Percentiles rank a stretch among this genome's conserved stretches.
These are phyloP conservation scores for Cloeon dipterum DNA, from an alignment of 2,888 invertebrate genomes.

Conservation along the genomic window DNA sequence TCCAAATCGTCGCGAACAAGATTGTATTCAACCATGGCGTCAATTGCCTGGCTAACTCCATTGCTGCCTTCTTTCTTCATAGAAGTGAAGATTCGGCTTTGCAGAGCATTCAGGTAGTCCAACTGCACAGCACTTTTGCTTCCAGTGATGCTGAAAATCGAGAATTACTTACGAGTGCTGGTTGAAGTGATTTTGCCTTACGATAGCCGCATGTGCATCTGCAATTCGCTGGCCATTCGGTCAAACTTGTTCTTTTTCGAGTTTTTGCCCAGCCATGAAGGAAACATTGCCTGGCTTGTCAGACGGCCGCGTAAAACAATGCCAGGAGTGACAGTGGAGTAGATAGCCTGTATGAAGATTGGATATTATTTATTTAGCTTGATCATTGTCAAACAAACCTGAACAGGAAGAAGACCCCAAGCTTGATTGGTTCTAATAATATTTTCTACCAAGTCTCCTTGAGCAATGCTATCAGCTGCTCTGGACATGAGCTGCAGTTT, in stretches of 20 bases:
- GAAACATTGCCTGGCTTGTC: conserved; percentile 65
- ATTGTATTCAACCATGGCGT: conserved; percentile 60
- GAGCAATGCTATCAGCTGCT: conserved; percentile 65
- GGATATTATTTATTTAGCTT: background rate
- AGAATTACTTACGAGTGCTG: too few species aligned
- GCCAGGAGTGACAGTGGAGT: conserved; percentile 78
- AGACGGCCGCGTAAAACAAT: conserved; percentile 60
- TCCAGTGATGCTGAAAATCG: conserved; percentile 19
- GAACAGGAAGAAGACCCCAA: conserved; percentile 70
- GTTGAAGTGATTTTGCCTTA: conserved; percentile 16
- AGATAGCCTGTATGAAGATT: conserved; percentile 45
- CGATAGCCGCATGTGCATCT: conserved; percentile 65
- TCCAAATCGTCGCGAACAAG: conserved; percentile 82
- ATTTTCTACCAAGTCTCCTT: conserved; percentile 66
- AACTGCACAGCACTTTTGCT: conserved; percentile 61
- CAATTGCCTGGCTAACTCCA: conserved; percentile 46
- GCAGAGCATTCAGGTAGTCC: conserved; percentile 67
- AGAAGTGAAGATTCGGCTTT: conserved; percentile 52
- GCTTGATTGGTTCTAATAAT: conserved; percentile 50
- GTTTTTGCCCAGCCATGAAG: conserved; percentile 90
- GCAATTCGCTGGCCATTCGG: conserved; percentile 59
- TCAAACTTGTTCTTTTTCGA: conserved; percentile 62
- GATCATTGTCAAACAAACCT: conserved; percentile 13
- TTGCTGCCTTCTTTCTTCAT: conserved; percentile 41
- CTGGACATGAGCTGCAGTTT: conserved; percentile 44